Base-by-base conservation (phyloP, 2,113 vertebrate genomes). In the Rhea americana region DNA sequence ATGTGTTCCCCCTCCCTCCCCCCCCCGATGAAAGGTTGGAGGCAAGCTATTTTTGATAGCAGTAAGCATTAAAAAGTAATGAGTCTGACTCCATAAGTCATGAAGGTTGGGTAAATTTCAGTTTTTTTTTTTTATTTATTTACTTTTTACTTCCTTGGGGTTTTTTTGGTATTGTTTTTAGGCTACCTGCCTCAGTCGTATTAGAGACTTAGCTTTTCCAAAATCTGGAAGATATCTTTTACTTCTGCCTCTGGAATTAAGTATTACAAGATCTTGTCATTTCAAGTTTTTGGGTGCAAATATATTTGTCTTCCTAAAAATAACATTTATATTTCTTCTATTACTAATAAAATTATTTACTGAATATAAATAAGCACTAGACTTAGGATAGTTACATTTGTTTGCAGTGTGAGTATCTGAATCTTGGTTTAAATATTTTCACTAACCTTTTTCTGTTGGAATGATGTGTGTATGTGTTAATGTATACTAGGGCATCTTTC, bases 251-350 rank as follows among this genome's bases (percentile, higher is more conserved):
- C 91, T 87, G 67, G 20, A 82, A 58, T 48, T 16, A 65, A 62
- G 55, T 76, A 16, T 50, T 87, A 35, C 24, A 85, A 51, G 45
- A 48, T 82, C 25, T 37, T 8, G 7, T 24, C 82, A 63, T 47
- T 89, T 70, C 10, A 39, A 41, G 11, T 13, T 70, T 93, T 87
- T 70, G 30, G 6, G 4, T 92, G 17, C 39, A 82, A 91, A 85
- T 65, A 16, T 13, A 25, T 59, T 84, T 82, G 32, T 76, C 45
- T 91, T 85, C 24, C 28, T 61, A 41, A 55, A 47, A 56, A 66
- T 67, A 43, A 16, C 26, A 56, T 63, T 78, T 88, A 48, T 4
- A 2, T 48, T n/a, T 11, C 0, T 56, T 56, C 0, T 5, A 22
- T 62, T 59, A 55, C 63, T 76, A 32, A 48, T 59, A 47, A 68